Base-by-base conservation (phyloP, 2,888 invertebrate species). In the Lycophotia porphyrea region DNA sequence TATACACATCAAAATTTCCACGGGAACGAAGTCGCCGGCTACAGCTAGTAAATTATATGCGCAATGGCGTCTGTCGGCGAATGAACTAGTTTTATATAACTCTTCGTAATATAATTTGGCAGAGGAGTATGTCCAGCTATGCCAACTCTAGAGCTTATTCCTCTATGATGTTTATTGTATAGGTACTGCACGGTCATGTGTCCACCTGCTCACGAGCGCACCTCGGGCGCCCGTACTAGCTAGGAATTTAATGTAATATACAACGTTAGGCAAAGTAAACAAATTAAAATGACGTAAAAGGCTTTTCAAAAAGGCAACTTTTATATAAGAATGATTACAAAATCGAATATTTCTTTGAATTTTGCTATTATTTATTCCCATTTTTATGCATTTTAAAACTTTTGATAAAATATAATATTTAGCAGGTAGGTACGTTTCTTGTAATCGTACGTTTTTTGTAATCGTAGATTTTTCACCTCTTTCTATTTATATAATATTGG, bases 281-380 rank as follows among this genome's bases (percentile, higher is more conserved):
- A 31, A 36, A 87, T 68, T 72, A 39, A 67, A 75, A 64, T 61
- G 73, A 66, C 64, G 70, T 73, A 49, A 66, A 63, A 71, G 9
- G 86, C 79, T 87, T 86, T 87, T 78, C 11, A 71, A 70, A 84
- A 80, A 84, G 60, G 81, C 81, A 64, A 67, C n/a, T 78, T 74
- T 66, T 68, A 52, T 75, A 66, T 63, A 70, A 52, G 36, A 72
- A 75, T 60, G n/a, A 67, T 67, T 76, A 61, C 72, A 55, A 78
- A 65, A 70, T 75, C 15, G 18, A 70, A 69, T 76, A 60, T 39
- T 80, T 66, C 58, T 64, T 73, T 67, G 27, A 68, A 67, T 44
- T 64, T 81, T 73, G 64, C 70, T 49, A 71, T 21, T 44, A 55
- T 55, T 47, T 63, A 60, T 61, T 65, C 49, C 42, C 18, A 68